Conservation (phyloP, 1,140 invertebrate genomes). For the Danaus plexippus region DNA sequence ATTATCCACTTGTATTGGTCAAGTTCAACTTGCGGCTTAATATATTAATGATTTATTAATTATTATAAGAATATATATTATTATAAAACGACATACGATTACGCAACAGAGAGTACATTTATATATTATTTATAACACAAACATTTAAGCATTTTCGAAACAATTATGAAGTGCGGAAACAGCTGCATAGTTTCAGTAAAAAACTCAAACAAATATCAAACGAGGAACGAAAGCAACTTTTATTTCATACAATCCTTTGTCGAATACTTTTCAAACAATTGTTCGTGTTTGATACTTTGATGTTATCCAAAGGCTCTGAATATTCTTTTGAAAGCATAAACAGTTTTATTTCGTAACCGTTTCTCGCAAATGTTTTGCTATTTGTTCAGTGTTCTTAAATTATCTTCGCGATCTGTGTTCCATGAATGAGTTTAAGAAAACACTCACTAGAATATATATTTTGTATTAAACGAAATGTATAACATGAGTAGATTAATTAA, state of each 20-base stretch:
- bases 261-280: slow-evolving; percentile 39
- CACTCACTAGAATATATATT: neutral
- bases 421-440: too few species aligned
- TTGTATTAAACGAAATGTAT: too few species aligned
- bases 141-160: slow-evolving; percentile 10
- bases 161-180: slow-evolving; percentile 25
- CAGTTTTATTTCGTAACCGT: slow-evolving; percentile 26
- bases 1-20: too few species aligned
- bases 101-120: too few species aligned
- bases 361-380: slow-evolving; percentile 8
- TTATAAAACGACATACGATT: too few species aligned
- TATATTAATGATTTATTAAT: too few species aligned
- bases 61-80: too few species aligned
- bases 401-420: neutral
- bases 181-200: slow-evolving; percentile 23
- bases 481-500: too few species aligned
- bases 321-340: slow-evolving; percentile 35
- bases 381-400: slow-evolving; percentile 5
- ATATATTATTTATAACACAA: too few species aligned
- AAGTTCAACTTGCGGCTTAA: too few species aligned
- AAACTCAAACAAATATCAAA: slow-evolving; percentile 19
- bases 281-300: slow-evolving; percentile 27
- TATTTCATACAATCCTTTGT: slow-evolving; percentile 31
- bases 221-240: slow-evolving; percentile 16
- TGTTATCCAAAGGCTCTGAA: slow-evolving; percentile 21